Percentiles rank a stretch among this genome's conserved stretches.
Conservation (phyloP, 2,888 invertebrate species). For the Stratiomys singularior region DNA sequence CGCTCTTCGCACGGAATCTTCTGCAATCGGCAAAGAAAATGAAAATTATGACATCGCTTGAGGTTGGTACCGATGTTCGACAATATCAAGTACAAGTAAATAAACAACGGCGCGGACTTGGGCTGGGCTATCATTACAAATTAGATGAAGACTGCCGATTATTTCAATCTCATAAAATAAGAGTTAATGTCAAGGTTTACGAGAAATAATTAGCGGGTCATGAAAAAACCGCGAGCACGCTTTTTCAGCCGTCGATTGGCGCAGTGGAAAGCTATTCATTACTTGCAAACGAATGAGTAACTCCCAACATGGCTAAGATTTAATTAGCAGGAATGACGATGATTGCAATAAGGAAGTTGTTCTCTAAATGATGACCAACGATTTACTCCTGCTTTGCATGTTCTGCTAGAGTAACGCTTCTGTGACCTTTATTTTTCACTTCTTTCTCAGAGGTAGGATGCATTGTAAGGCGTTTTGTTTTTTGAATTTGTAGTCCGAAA, state of each 20-base stretch:
- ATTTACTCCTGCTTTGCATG: too few relatives aligned
- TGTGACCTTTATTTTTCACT: too few relatives aligned
- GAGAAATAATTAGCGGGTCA: constrained; percentile 13
- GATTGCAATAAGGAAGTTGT: constrained; percentile 1
- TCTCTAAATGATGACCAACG: not conserved
- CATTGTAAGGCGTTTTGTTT: too few relatives aligned
- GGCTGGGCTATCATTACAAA: constrained; percentile 39
- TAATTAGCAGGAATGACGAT: not conserved
- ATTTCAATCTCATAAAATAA: constrained; percentile 43
- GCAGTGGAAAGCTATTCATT: not conserved
- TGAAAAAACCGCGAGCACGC: constrained; percentile 10
- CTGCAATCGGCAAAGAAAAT: constrained; percentile 42
- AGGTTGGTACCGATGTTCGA: constrained; percentile 19
- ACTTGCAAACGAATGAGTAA: not conserved
- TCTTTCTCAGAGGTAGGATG: too few relatives aligned
- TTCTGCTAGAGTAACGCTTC: too few relatives aligned
- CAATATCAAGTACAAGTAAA: constrained; percentile 35
- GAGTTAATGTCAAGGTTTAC: constrained; percentile 45
- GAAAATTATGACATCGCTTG: constrained; percentile 44
- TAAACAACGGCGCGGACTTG: constrained; percentile 27
- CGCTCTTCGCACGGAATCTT: constrained; percentile 41
- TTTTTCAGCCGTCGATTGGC: not conserved
- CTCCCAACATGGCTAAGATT: not conserved
- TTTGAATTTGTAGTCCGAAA: too few relatives aligned
- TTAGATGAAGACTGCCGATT: constrained; percentile 33